Evolutionary conservation across 2,797 vertebrate species (phyloP).

Genomic region (Poeciliopsis presidionis): DNA sequence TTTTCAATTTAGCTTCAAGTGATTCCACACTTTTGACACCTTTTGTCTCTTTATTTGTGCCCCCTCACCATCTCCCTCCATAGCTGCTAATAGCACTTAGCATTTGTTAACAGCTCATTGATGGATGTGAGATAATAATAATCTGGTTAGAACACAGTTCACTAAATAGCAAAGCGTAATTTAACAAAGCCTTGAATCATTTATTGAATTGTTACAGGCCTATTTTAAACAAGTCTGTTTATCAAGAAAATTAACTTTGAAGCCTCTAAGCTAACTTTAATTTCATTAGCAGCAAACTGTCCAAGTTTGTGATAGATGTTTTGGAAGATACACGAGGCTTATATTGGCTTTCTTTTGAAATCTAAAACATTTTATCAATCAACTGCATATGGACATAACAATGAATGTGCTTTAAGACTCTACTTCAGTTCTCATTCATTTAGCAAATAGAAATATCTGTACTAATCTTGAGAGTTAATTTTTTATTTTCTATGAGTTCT

Average conservation of each 20-base stretch:
- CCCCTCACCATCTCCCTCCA: too few relatives aligned
- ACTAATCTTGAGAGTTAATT: background rate
- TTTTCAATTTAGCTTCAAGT: too few relatives aligned
- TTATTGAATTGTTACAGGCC: too few relatives aligned
- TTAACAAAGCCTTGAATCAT: too few relatives aligned
- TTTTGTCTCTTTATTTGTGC: too few relatives aligned
- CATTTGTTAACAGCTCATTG: too few relatives aligned
- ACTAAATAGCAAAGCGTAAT: too few relatives aligned
- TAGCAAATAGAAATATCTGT: background rate
- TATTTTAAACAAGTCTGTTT: too few relatives aligned
- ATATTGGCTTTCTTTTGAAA: background rate
- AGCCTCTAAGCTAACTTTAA: background rate
- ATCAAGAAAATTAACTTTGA: background rate
- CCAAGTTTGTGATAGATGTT: background rate
- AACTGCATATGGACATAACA: background rate
- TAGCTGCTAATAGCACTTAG: too few relatives aligned
- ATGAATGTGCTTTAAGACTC: background rate
- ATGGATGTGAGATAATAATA: too few relatives aligned
- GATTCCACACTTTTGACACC: too few relatives aligned
- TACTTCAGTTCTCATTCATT: background rate
- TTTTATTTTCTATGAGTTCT: background rate
- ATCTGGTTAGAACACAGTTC: too few relatives aligned
- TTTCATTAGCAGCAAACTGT: background rate
- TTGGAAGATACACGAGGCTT: background rate
- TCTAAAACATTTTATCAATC: background rate